phyloP scores from a whole-genome alignment of 2,113 vertebrate genomes.

The Platanista minor region DNA sequence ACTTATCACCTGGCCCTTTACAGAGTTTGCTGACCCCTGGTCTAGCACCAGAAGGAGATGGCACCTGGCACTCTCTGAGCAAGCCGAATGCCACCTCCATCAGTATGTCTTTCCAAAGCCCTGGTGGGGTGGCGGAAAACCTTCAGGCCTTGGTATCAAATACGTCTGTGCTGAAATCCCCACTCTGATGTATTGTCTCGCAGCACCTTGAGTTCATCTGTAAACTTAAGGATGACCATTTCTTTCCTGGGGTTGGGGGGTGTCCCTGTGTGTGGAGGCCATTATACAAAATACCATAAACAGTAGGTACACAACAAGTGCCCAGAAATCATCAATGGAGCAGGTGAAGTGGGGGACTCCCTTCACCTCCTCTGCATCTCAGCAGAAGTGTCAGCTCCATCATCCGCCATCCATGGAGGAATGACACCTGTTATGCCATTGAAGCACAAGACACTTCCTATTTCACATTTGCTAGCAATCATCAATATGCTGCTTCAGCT shows the following conservation, averaged over 20 bases:
- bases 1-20: neutral
- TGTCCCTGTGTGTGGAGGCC: neutral
- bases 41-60: neutral
- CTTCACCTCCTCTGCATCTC: neutral
- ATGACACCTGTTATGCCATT: neutral
- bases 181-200: fast-evolving
- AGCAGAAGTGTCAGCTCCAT: neutral
- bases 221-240: neutral
- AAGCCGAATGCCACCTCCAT: neutral
- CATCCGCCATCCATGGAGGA: neutral
- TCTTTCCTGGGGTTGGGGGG: neutral
- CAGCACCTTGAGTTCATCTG: neutral
- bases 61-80: neutral
- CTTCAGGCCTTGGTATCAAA: neutral
- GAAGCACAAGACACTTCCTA: neutral
- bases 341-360: neutral
- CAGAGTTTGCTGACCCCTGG: neutral
- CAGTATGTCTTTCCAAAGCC: neutral
- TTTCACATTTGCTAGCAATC: neutral
- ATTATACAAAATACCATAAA: neutral
- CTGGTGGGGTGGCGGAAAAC: neutral
- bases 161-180: fast-evolving
- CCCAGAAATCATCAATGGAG: neutral
- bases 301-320: neutral
- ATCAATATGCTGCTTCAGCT: neutral